Evolutionary conservation across 2,888 invertebrate species (phyloP).

Genomic region (Platynereis dumerilii): DNA sequence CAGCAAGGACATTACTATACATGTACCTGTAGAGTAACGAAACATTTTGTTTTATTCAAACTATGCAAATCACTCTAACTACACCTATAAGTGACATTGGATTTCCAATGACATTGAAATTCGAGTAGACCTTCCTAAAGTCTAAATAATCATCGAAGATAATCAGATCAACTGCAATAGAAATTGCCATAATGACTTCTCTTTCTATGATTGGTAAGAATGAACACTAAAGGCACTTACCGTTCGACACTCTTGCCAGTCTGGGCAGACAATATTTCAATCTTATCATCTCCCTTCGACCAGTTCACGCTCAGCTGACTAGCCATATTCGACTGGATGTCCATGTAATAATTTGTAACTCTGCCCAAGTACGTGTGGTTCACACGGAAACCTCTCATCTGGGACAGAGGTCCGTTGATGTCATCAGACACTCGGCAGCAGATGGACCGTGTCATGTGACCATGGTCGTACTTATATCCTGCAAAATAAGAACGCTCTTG

Average conservation of each 20-base stretch:
- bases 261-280: slow-evolving; percentile 47
- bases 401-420: slow-evolving; percentile 42
- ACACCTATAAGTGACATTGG: too few species aligned
- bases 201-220: too few species aligned
- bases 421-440: slow-evolving; percentile 55
- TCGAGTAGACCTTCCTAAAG: too few species aligned
- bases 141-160: too few species aligned
- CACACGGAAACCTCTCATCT: slow-evolving; percentile 37
- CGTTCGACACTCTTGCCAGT: slow-evolving; percentile 44
- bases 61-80: too few species aligned
- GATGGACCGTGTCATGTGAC: slow-evolving; percentile 51
- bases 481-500: slow-evolving; percentile 14
- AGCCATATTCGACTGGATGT: slow-evolving; percentile 21
- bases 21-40: too few species aligned
- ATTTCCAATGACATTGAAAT: too few species aligned
- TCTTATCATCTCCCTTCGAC: slow-evolving; percentile 45
- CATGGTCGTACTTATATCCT: slow-evolving; percentile 51
- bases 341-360: slow-evolving; percentile 24
- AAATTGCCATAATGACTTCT: too few species aligned
- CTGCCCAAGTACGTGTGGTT: slow-evolving; percentile 46
- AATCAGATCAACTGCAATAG: too few species aligned
- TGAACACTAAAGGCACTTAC: slow-evolving; percentile 36
- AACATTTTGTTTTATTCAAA: too few species aligned
- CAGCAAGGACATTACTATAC: too few species aligned
- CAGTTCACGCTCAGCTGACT: slow-evolving; percentile 46